Evolutionary conservation across 1,140 invertebrate genomes (phyloP).

Genomic region (Ladona fulva): DNA sequence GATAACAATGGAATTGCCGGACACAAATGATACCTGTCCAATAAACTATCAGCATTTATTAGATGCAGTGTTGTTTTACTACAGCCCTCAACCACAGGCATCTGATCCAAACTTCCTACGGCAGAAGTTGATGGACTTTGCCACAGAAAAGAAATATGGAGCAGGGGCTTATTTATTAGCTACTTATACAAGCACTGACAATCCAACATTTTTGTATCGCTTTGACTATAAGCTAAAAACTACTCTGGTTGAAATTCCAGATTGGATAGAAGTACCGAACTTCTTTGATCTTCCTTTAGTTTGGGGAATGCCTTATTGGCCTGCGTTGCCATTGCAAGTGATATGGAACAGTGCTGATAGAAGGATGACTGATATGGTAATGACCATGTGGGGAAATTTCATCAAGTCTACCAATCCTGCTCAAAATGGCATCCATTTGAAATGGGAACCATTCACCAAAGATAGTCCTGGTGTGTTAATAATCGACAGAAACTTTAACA

Average conservation of each 20-base stretch:
- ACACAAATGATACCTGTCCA: slow-evolving; percentile 51
- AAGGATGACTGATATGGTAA: slow-evolving; percentile 61
- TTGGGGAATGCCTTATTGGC: slow-evolving; percentile 63
- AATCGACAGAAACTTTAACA: slow-evolving; percentile 62
- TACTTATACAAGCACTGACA: slow-evolving; percentile 46
- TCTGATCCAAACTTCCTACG: slow-evolving; percentile 46
- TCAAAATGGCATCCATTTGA: slow-evolving; percentile 45
- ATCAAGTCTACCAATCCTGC: slow-evolving; percentile 60
- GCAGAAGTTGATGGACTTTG: slow-evolving; percentile 53
- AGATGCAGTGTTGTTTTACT: slow-evolving; percentile 64
- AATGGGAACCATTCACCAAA: slow-evolving; percentile 60
- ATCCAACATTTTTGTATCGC: slow-evolving; percentile 53
- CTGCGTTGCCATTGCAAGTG: slow-evolving; percentile 34
- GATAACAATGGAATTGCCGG: slow-evolving; percentile 35
- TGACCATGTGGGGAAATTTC: slow-evolving; percentile 67
- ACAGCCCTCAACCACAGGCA: slow-evolving; percentile 45
- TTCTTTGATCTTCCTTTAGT: slow-evolving; percentile 68
- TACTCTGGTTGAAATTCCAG: slow-evolving; percentile 51
- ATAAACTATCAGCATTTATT: slow-evolving; percentile 57
- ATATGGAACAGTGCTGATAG: slow-evolving; percentile 67
- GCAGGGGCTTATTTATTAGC: slow-evolving; percentile 57
- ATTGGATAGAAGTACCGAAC: slow-evolving; percentile 66
- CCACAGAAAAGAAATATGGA: slow-evolving; percentile 63
- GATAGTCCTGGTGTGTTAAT: slow-evolving; percentile 53
- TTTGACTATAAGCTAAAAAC: slow-evolving; percentile 66